phyloP scores from a whole-genome alignment of 2,888 invertebrate species.

The Linnaemya vulpina region DNA sequence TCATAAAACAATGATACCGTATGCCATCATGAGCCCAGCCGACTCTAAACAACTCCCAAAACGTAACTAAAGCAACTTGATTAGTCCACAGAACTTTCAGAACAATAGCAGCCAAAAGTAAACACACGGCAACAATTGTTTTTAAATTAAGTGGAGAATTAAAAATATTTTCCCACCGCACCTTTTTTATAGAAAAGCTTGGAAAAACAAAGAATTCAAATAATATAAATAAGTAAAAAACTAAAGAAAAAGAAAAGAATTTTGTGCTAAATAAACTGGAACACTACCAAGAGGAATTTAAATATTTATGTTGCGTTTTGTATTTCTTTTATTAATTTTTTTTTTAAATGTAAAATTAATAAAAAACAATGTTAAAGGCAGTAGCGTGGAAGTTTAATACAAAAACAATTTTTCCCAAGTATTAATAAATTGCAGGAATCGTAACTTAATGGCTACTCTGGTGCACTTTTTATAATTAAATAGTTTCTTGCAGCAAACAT shows the following conservation, averaged over 20 bases:
- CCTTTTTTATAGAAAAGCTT: conserved; percentile 45
- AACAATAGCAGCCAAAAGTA: conserved; percentile 38
- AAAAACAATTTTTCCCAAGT: too few species aligned
- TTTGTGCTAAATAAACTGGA: conserved; percentile 48
- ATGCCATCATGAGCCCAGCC: conserved; percentile 4
- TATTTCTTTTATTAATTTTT: background rate
- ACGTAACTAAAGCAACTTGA: conserved; percentile 44
- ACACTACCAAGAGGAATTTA: conserved; percentile 47
- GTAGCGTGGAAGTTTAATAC: background rate
- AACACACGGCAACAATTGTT: conserved; percentile 39
- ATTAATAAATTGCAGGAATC: background rate
- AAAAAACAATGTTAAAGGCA: background rate
- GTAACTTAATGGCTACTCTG: too few species aligned
- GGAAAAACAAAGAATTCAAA: too few species aligned
- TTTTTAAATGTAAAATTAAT: background rate
- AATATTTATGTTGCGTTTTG: conserved; percentile 46
- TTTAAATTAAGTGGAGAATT: conserved; percentile 50
- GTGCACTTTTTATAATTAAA: too few species aligned
- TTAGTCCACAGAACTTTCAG: conserved; percentile 52
- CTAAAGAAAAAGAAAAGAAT: background rate
- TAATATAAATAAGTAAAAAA: too few species aligned
- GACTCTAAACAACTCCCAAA: conserved; percentile 45
- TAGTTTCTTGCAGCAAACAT: too few species aligned
- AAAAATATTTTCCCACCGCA: conserved; percentile 69
- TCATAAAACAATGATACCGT: conserved; percentile 51